Base-by-base conservation (phyloP, 1,140 invertebrate genomes). In the Drosophila pachea region DNA sequence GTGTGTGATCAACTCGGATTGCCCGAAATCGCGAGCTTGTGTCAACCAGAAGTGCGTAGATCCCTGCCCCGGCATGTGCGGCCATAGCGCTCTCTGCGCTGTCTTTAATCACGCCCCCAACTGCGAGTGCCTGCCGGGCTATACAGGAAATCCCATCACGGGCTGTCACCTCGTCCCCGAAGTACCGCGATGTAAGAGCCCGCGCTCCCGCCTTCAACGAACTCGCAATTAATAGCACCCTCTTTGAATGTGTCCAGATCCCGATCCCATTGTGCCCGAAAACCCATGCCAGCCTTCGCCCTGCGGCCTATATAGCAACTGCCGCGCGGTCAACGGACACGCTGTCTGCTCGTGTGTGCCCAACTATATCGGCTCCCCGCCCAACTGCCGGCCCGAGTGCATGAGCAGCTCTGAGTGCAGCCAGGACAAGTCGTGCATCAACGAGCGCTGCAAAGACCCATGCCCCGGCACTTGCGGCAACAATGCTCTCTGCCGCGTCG, bases 61-160 rank as follows among this genome's bases (percentile, higher is more conserved):
- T 88, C 95, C 95, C 11, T 97, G 95, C 89, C 91, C 92, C 52
- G 95, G 94, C 63, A 92, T 92, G 73, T 95, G 95, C 90, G 96
- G 95, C 40, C 87, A 94, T 59, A 95, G 95, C 84, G 94, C 96
- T 16, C 92, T 94, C 81, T 97, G 96, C 89, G 92, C 92, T 82
- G 94, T 96, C 11, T 92, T 94, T 55, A 95, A 96, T 90, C 95
- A 97, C 91, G 93, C 94, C 72, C 94, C 95, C 63, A 93, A 93
- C 63, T 97, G 96, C 89, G 92, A 92, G 68, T 96, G 95, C 89
- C 89, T 93, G 8, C 90, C 92, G 55, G 95, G 94, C 71, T 95
- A 92, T 89, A 94, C 91, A 65, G 95, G 95, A 82, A 94, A 95
- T 88, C 94, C 95, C 88, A 93, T 77, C 86, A 91, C 92, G 31